Percentiles rank a stretch among this genome's conserved stretches.
Evolutionary conservation across 2,888 invertebrate species (phyloP).

Genomic region (Galerucella pusilla): DNA sequence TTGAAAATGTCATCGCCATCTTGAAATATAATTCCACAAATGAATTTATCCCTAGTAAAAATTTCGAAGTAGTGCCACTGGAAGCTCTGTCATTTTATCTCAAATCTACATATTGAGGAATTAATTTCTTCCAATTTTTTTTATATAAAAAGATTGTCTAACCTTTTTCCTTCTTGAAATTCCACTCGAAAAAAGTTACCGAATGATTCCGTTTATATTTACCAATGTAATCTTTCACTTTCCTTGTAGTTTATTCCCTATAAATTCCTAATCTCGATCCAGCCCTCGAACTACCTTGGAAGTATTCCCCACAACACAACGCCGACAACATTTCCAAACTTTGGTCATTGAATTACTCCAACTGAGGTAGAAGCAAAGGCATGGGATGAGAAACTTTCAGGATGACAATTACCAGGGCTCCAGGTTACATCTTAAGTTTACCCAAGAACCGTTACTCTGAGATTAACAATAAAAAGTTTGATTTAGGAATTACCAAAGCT

Average conservation of each 20-base stretch:
- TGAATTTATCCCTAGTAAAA: too few species aligned
- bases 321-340: slow-evolving; percentile 52
- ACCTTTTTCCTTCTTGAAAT: too few species aligned
- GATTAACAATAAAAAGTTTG: slow-evolving; percentile 44
- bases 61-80: too few species aligned
- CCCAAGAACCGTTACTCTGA: slow-evolving; percentile 38
- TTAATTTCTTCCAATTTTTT: too few species aligned
- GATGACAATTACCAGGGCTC: slow-evolving; percentile 50
- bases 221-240: neutral
- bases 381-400: slow-evolving; percentile 53
- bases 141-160: too few species aligned
- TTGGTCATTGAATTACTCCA: slow-evolving; percentile 56
- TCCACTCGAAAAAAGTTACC: neutral
- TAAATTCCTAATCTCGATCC: slow-evolving; percentile 49
- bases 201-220: neutral
- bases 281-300: slow-evolving; percentile 21
- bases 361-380: slow-evolving; percentile 36
- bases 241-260: neutral
- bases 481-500: slow-evolving; percentile 19
- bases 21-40: too few species aligned
- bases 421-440: slow-evolving; percentile 39
- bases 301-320: slow-evolving; percentile 40
- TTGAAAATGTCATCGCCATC: too few species aligned
- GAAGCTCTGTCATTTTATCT: too few species aligned
- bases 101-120: too few species aligned